These are phyloP conservation scores for Lethenteron camtschaticum DNA, from an alignment of 2,113 vertebrate genomes.

Conservation along the genomic window DNA sequence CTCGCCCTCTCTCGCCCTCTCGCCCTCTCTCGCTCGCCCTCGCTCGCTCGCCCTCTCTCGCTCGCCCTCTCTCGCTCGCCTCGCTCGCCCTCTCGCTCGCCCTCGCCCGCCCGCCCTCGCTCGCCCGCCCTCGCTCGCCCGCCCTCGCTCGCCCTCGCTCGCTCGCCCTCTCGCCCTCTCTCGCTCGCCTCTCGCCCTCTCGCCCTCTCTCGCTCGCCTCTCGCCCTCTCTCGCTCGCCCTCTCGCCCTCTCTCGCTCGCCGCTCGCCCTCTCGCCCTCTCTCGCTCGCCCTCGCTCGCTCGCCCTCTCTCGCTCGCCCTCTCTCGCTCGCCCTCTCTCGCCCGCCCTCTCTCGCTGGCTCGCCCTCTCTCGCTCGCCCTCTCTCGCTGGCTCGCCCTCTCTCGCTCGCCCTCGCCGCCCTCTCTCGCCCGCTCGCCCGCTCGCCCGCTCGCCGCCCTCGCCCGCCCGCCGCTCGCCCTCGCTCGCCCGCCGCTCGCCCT, in stretches of 20 bases:
- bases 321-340: fast-evolving
- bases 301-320: fast-evolving
- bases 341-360: not conserved
- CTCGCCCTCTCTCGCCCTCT: too few relatives aligned
- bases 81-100: not conserved
- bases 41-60: fast-evolving
- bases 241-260: too few relatives aligned
- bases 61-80: not conserved
- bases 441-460: too few relatives aligned
- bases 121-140: too few relatives aligned
- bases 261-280: too few relatives aligned
- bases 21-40: too few relatives aligned
- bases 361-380: fast-evolving
- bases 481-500: fast-evolving
- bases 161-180: fast-evolving
- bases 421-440: fast-evolving
- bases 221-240: fast-evolving
- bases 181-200: too few relatives aligned
- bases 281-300: not conserved
- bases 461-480: fast-evolving
- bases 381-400: fast-evolving
- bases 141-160: fast-evolving
- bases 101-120: too few relatives aligned
- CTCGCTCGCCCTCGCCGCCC: fast-evolving
- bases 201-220: fast-evolving